Conservation (phyloP, 2,888 invertebrate species). For the Lordiphosa fenestrarum region DNA sequence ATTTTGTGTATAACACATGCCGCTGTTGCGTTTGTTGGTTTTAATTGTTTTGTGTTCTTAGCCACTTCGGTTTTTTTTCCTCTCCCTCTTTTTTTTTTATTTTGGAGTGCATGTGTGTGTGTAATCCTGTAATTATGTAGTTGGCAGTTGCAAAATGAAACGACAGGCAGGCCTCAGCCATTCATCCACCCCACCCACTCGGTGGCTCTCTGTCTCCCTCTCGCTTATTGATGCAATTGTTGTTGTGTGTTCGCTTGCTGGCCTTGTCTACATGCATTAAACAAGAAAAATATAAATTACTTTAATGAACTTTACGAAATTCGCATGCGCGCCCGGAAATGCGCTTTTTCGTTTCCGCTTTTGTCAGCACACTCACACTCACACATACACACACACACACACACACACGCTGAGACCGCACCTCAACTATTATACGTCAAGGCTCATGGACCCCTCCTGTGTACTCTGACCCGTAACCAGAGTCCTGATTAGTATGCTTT, state of each 20-base stretch:
- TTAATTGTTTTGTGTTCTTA: conserved; percentile 75
- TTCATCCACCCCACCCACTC: conserved; percentile 8
- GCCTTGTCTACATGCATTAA: conserved; percentile 57
- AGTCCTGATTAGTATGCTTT: conserved; percentile 67
- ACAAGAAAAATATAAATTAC: conserved; percentile 68
- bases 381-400: conserved; percentile 13
- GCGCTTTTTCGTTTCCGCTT: conserved; percentile 67
- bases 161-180: conserved; percentile 8
- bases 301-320: conserved; percentile 73
- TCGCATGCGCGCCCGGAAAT: conserved; percentile 71
- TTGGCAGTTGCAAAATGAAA: conserved; percentile 51
- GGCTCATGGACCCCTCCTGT: conserved; percentile 23
- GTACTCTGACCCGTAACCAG: conserved; percentile 26
- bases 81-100: conserved; percentile 7
- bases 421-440: conserved; percentile 41
- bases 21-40: conserved; percentile 63
- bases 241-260: conserved; percentile 34
- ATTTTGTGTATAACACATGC: conserved; percentile 58
- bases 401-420: conserved; percentile 35
- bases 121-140: conserved; percentile 74
- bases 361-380: conserved; percentile 20
- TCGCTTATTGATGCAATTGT: conserved; percentile 71
- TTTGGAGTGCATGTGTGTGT: conserved; percentile 39
- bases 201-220: conserved; percentile 14
- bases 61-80: conserved; percentile 70